A percentile compares a stretch with the other conserved stretches of the same genome.
phyloP scores from a whole-genome alignment of 2,888 invertebrate genomes.

The Adelphocoris suturalis region DNA sequence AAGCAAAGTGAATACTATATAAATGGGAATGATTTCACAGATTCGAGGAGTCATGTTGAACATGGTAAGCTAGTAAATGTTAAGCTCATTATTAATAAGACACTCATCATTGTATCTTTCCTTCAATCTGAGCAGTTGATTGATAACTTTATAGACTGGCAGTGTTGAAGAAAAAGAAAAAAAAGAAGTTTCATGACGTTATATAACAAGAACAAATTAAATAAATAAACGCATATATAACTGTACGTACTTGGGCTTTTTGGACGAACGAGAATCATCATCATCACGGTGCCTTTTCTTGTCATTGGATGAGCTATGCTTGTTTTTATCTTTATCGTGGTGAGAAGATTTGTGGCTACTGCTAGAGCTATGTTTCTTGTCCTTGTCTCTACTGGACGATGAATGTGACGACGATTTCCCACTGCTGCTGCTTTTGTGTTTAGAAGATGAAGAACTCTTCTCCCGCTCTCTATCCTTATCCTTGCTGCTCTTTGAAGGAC shows the following conservation, averaged over 20 bases:
- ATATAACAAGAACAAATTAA: not conserved
- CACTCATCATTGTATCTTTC: not conserved
- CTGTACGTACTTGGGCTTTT: slow-evolving; percentile 70
- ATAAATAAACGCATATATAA: not conserved
- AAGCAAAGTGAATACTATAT: not conserved
- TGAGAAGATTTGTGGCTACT: slow-evolving; percentile 78
- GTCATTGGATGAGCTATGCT: slow-evolving; percentile 78
- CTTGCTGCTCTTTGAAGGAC: slow-evolving; percentile 71
- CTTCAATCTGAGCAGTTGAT: not conserved
- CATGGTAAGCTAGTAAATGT: no score
- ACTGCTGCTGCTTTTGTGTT: slow-evolving; percentile 75
- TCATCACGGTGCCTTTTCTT: slow-evolving; percentile 88
- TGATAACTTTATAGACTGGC: no score
- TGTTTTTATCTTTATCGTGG: slow-evolving; percentile 72
- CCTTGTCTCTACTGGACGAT: slow-evolving; percentile 47
- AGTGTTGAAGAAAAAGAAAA: no score
- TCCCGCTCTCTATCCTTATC: slow-evolving; percentile 72
- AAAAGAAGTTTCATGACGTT: no score
- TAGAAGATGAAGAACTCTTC: slow-evolving; percentile 62
- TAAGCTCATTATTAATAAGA: not conserved
- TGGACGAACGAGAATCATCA: slow-evolving; percentile 73
- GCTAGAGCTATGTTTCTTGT: slow-evolving; percentile 76
- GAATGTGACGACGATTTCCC: slow-evolving; percentile 74
- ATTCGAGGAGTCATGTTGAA: no score
- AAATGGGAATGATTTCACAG: not conserved